Base-by-base conservation (phyloP, 1,140 invertebrate genomes). In the Neelides sp. region DNA sequence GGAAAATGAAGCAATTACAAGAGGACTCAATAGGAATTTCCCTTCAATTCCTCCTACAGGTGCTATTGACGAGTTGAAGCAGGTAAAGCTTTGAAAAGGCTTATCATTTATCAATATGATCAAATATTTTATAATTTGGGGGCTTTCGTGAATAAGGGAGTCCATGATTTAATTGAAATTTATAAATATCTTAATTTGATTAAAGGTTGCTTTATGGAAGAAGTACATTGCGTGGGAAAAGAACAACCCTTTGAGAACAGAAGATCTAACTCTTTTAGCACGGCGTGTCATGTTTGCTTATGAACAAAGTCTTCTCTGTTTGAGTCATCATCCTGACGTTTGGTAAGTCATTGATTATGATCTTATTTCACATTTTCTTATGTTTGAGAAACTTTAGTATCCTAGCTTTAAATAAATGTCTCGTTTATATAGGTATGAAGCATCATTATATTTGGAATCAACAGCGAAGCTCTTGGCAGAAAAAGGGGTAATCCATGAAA, bases 141-240 rank as follows among this genome's bases (percentile, higher is more conserved):
- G 12, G 28, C 22, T 46, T 56, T 43, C 30, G 46, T 51, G 28
- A 42, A 45, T 8, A 13, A 40, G 40, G 37, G 8, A 12, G 8
- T 39, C 13, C 8, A 39, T 39, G 8, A 5, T 39, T 39, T 39
- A 7, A 5, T 12, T 15, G 15, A 15, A 20, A 30, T 24, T 23
- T n/a, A 7, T n/a, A 32, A 55, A 22, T 54, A 37, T 55, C 36
- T 24, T 13, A 37, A 42, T 41, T 19, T 23, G 17, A n/a, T 50
- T 54, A 0, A 61, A 93, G 86, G 88, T 96, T 42, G 92, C 97
- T 62, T 65, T 97, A n/a, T 99, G 96, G 95, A 96, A 96, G 68
- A 96, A 96, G 64, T 98, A 97, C 64, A 97, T 99, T 52, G 72
- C 79, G 2, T 99, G 93, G 86, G 96, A 99, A 69, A 88, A 94